Evolutionary conservation across 2,113 vertebrate genomes (phyloP), one percentile per base, ranked within the genome.

Genomic region (Mixornis gularis): DNA sequence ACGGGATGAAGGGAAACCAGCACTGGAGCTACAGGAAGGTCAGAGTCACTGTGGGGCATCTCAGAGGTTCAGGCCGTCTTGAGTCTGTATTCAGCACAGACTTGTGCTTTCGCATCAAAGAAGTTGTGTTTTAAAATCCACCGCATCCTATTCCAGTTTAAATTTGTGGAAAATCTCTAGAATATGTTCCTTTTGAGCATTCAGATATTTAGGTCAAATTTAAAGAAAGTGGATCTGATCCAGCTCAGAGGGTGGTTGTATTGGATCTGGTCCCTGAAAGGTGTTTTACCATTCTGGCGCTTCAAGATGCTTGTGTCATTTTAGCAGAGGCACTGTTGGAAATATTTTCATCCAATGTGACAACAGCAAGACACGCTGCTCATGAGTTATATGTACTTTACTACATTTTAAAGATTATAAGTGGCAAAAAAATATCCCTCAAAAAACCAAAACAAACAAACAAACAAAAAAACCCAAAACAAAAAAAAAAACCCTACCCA

Each of bases 1-100:
- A 99, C 1, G 98, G 98, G 56, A 98, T 99, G 98, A 99, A 98
- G 91, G 98, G 98, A 29, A 99, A 99, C 96, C 98, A 99, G 97
- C 96, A 98, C 93, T 99, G 98, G 98, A 98, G 97, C 69, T 98
- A 99, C 92, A 96, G 97, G 76, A 98, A 98, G 98, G 98, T 99
- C 96, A 96, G 96, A 91, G 43, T 87, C 87, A 64, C 58, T 77
- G 79, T 41, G 66, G 55, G 77, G 65, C 41, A 18, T 62, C 77
- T 92, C 25, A 6, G 62, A 82, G 60, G 13, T 62, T 84, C 49
- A 79, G 38, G 7, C 32, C 24, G 4, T 58, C 60, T 74, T 77
- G 34, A 87, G 59, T 16, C 53, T 68, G 2, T 74, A 25, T 44
- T 84, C 62, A 46, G 52, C 8, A 2, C 15, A 73, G 43, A 26